Percentiles rank a stretch among this genome's conserved stretches.
Conservation (phyloP, 1,140 invertebrate species). For the Zophobas atratus region DNA sequence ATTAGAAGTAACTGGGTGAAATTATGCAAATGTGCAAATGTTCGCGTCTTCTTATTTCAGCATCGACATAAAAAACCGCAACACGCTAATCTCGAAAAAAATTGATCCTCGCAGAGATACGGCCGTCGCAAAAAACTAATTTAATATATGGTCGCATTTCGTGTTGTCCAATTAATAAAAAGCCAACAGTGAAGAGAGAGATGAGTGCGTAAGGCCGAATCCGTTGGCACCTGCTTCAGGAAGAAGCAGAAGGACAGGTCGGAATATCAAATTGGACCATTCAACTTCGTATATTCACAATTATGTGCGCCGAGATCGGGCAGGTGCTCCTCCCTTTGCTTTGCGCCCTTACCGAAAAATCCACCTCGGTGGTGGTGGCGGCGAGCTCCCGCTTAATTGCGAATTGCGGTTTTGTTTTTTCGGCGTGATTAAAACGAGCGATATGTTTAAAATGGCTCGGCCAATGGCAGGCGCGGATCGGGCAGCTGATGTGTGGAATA, state of each 20-base stretch:
- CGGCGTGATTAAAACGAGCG: background rate
- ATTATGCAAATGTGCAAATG: no score
- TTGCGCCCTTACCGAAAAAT: slow-evolving; percentile 33
- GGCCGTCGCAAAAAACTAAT: slow-evolving; percentile 23
- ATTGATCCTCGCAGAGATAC: background rate
- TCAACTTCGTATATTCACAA: slow-evolving; percentile 55
- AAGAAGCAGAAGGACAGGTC: slow-evolving; percentile 52
- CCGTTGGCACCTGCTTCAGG: slow-evolving; percentile 51
- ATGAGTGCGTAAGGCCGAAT: slow-evolving; percentile 32
- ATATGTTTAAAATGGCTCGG: slow-evolving; percentile 12
- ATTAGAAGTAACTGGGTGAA: no score
- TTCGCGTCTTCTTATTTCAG: background rate
- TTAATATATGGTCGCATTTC: slow-evolving; percentile 19
- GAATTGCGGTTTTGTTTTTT: slow-evolving; percentile 18
- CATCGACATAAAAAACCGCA: background rate
- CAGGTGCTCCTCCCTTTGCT: slow-evolving; percentile 38
- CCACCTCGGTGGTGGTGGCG: background rate
- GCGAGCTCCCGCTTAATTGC: background rate
- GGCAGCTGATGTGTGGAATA: slow-evolving; percentile 15
- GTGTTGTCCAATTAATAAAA: slow-evolving; percentile 28
- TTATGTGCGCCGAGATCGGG: slow-evolving; percentile 54
- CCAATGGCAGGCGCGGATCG: slow-evolving; percentile 1
- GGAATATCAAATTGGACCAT: slow-evolving; percentile 55
- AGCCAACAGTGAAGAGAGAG: slow-evolving; percentile 25
- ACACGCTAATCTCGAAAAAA: slow-evolving; percentile 2